Conservation (phyloP, 2,113 vertebrate species). For the Chlorocebus sabaeus region DNA sequence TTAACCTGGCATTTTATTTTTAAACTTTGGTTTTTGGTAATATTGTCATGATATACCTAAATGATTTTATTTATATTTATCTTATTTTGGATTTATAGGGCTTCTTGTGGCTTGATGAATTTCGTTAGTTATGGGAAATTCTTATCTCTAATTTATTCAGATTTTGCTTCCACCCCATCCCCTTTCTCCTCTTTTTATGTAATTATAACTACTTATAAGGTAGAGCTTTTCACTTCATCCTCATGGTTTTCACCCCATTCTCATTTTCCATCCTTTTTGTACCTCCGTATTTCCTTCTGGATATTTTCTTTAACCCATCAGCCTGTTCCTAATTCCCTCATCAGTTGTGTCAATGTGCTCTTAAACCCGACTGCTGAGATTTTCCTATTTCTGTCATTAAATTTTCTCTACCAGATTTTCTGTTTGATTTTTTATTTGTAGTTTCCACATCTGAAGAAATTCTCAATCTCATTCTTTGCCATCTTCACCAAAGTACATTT, state of each 20-base stretch:
- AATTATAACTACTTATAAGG: neutral
- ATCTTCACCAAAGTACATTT: conserved; percentile 8
- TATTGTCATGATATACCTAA: neutral
- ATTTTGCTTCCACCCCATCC: neutral
- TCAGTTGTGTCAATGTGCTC: neutral
- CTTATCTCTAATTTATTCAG: neutral
- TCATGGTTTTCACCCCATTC: neutral
- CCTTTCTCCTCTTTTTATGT: neutral
- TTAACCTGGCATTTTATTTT: neutral
- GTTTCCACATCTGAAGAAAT: neutral
- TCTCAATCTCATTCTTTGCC: neutral
- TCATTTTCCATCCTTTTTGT: neutral
- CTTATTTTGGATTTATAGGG: neutral
- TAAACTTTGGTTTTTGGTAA: neutral
- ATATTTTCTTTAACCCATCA: neutral
- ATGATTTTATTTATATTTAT: neutral
- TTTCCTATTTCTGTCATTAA: neutral
- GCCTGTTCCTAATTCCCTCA: neutral
- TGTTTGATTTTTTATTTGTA: neutral
- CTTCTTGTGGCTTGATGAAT: neutral
- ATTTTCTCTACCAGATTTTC: neutral
- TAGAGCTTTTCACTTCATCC: neutral
- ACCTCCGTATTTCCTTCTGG: neutral
- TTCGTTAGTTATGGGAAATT: neutral
- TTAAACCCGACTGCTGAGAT: neutral